phyloP scores from a whole-genome alignment of 1,140 invertebrate genomes.

The Caerostris darwini region DNA sequence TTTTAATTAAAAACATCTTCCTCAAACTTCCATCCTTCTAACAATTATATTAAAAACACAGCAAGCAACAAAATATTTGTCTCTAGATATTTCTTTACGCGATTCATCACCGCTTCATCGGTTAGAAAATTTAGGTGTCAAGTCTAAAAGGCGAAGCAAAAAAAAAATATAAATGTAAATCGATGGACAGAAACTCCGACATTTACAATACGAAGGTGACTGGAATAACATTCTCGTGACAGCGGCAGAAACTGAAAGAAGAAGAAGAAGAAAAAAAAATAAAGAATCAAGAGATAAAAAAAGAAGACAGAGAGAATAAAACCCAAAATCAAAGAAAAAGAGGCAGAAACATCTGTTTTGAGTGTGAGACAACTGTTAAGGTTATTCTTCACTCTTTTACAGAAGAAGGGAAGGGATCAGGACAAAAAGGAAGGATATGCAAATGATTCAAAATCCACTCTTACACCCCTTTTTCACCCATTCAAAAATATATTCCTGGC shows the following conservation, averaged over 20 bases:
- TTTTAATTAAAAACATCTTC: too few relatives aligned
- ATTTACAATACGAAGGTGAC: slow-evolving; percentile 53
- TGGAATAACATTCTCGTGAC: slow-evolving; percentile 74
- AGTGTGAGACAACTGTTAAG: slow-evolving; percentile 76
- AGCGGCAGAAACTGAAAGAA: slow-evolving; percentile 41
- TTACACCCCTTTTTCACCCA: slow-evolving; percentile 52
- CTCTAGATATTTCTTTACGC: neutral
- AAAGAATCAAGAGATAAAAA: slow-evolving; percentile 9
- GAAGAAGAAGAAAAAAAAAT: neutral
- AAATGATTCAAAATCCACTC: slow-evolving; percentile 76
- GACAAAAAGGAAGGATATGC: slow-evolving; percentile 67
- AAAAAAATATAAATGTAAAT: slow-evolving; percentile 33
- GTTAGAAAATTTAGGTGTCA: neutral
- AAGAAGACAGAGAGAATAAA: neutral
- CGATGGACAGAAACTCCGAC: slow-evolving; percentile 5
- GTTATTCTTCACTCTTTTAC: slow-evolving; percentile 73
- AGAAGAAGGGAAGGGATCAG: slow-evolving; percentile 5
- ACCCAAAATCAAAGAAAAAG: slow-evolving; percentile 2
- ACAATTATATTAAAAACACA: too few relatives aligned
- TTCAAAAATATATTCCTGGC: slow-evolving; percentile 76
- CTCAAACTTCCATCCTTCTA: too few relatives aligned
- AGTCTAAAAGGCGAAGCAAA: slow-evolving; percentile 3
- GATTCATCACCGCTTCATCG: neutral
- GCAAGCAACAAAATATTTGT: neutral
- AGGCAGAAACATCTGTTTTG: slow-evolving; percentile 75